These are phyloP conservation scores for Theocolax elegans DNA, from an alignment of 1,140 invertebrate genomes.

Conservation along the genomic window DNA sequence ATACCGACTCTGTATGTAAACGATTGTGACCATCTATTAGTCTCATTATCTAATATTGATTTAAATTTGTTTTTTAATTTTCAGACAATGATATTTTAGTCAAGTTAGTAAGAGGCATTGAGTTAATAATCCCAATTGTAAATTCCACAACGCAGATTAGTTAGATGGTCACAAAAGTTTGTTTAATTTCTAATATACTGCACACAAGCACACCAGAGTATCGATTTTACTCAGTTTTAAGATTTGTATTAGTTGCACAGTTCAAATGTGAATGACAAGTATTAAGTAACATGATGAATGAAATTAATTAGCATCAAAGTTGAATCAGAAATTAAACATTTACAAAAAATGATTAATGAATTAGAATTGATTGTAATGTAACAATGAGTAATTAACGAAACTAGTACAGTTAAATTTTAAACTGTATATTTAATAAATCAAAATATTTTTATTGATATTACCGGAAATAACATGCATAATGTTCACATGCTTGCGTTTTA, in stretches of 20 bases:
- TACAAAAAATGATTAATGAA: no score
- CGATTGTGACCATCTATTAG: slow-evolving; percentile 66
- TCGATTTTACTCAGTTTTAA: not conserved
- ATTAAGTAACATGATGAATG: no score
- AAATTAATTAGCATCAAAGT: no score
- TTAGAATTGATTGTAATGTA: no score
- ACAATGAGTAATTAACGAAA: no score
- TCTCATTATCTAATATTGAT: slow-evolving; percentile 16
- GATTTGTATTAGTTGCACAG: not conserved
- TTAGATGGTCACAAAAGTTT: slow-evolving; percentile 69
- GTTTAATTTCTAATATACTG: slow-evolving; percentile 53
- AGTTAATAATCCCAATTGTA: slow-evolving; percentile 44
- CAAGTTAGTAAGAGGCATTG: slow-evolving; percentile 50
- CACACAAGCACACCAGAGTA: slow-evolving; percentile 41
- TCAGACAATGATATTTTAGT: not conserved
- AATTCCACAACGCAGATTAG: slow-evolving; percentile 37
- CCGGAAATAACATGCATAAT: no score
- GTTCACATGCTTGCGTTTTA: not conserved
- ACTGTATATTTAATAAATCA: no score
- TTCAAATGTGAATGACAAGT: no score
- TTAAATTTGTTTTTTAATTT: not conserved
- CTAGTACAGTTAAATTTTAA: no score
- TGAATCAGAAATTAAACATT: no score
- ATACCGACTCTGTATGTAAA: slow-evolving; percentile 71
- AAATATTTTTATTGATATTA: no score